Conservation (phyloP, 2,113 vertebrate genomes). For the Ancistrus triradiatus region DNA sequence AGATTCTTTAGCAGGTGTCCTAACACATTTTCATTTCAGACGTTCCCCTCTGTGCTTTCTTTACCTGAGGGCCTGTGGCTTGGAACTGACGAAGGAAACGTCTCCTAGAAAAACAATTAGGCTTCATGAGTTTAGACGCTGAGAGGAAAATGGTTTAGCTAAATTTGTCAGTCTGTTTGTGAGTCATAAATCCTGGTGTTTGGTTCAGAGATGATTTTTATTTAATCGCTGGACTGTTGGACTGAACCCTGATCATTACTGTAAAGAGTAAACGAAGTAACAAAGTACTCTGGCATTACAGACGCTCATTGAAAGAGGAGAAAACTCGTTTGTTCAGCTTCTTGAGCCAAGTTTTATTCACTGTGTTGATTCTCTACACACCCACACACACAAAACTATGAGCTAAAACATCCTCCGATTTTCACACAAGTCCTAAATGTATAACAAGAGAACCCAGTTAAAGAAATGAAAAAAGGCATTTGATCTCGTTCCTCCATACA, state of each 20-base stretch:
- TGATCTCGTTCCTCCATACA: no score
- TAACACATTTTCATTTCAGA: constrained; percentile 2
- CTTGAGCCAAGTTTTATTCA: constrained; percentile 9
- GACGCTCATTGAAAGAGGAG: constrained; percentile 5
- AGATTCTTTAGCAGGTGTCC: not conserved
- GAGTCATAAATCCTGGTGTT: not conserved
- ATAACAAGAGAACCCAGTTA: no score
- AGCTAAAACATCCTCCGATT: no score
- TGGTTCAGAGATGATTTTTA: not conserved
- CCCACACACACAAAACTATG: not conserved
- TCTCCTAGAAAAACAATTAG: not conserved
- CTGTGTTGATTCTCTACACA: not conserved
- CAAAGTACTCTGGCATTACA: constrained; percentile 1
- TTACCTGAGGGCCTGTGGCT: not conserved
- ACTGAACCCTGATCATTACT: not conserved
- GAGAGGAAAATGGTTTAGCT: not conserved
- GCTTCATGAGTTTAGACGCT: not conserved
- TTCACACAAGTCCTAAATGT: no score
- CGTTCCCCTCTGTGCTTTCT: not conserved
- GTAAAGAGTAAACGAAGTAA: not conserved
- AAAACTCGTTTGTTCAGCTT: constrained; percentile 27
- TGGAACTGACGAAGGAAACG: not conserved
- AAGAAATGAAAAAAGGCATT: no score
- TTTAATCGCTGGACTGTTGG: not conserved
- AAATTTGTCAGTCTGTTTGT: not conserved